Conservation (phyloP, 2,113 vertebrate species). For the Arizona elegans region DNA sequence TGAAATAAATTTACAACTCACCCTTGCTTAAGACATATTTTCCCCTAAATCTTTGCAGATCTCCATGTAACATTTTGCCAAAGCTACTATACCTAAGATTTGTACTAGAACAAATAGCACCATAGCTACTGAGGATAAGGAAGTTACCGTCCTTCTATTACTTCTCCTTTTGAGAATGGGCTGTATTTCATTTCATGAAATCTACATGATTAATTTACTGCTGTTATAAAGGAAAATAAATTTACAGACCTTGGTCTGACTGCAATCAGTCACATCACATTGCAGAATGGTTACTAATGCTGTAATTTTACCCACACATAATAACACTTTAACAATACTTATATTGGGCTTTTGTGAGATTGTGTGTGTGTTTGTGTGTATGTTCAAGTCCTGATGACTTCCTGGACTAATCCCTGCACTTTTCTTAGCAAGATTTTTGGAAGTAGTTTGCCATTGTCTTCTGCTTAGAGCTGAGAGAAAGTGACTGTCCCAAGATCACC, state of each 20-base stretch:
- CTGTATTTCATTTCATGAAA: neutral
- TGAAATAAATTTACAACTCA: neutral
- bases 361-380: neutral
- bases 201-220: neutral
- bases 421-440: neutral
- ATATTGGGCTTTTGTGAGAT: neutral
- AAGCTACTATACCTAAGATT: neutral
- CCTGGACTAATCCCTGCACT: neutral
- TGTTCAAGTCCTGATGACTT: neutral
- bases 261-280: neutral
- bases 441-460: neutral
- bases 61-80: neutral
- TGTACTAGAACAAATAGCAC: neutral
- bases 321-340: neutral
- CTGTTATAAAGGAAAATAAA: neutral
- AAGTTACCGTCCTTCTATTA: neutral
- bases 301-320: neutral
- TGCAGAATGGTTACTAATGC: neutral
- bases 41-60: neutral
- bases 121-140: neutral
- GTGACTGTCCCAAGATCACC: neutral
- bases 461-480: neutral
- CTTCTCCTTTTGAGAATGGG: neutral
- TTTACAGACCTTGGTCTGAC: neutral
- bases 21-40: neutral